Evolutionary conservation across 2,888 invertebrate genomes (phyloP).

Genomic region (Patella caerulea): DNA sequence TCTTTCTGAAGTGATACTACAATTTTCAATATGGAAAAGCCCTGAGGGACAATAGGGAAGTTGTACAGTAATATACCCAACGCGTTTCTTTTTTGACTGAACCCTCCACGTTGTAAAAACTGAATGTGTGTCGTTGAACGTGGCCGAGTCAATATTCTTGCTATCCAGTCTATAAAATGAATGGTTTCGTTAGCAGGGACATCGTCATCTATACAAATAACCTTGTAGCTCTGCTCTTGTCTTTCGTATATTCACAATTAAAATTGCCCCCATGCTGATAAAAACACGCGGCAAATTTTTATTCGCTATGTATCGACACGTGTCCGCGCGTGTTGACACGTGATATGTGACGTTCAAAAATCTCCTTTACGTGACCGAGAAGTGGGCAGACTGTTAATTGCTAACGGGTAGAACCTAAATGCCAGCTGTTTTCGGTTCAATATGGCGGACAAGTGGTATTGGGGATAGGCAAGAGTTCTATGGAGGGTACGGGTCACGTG

Average conservation of each 20-base stretch:
- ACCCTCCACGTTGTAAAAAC: background rate
- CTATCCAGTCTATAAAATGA: background rate
- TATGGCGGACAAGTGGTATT: conserved; percentile 1
- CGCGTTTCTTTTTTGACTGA: background rate
- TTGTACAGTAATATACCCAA: background rate
- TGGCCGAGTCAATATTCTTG: conserved; percentile 3
- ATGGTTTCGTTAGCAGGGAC: conserved; percentile 7
- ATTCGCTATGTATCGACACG: conserved; percentile 4
- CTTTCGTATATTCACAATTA: conserved; percentile 5
- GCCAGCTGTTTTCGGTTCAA: background rate
- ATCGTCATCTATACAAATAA: background rate
- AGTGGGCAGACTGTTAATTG: conserved; percentile 12
- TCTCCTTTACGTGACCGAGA: conserved; percentile 13
- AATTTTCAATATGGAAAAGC: conserved; percentile 5
- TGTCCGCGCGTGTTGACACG: background rate
- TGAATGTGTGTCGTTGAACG: background rate
- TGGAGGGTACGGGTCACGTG: conserved; percentile 9
- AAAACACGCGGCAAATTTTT: background rate
- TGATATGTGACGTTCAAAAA: conserved; percentile 1
- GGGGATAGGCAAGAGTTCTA: background rate
- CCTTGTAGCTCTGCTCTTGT: conserved; percentile 2
- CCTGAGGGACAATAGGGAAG: background rate
- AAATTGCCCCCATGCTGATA: conserved; percentile 9
- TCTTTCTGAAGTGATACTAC: conserved; percentile 1
- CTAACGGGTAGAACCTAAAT: conserved; percentile 3